Evolutionary conservation across 2,888 invertebrate genomes (phyloP).

Genomic region (Rapana venosa): DNA sequence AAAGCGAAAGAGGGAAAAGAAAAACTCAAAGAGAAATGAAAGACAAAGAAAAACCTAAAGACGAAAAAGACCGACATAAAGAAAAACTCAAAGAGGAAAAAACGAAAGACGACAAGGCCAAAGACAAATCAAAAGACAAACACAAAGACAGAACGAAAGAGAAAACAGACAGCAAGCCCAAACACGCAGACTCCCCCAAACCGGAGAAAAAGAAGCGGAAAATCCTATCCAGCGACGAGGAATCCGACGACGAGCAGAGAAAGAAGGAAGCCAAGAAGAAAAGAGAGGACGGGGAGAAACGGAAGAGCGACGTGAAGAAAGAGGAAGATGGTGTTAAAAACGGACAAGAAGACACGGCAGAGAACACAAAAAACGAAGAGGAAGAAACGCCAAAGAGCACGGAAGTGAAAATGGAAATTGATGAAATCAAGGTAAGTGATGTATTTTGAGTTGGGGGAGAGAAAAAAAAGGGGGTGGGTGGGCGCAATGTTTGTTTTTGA

Average conservation of each 20-base stretch:
- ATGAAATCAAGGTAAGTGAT: slow-evolving; percentile 24
- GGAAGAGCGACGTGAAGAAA: slow-evolving; percentile 27
- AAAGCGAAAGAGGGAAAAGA: not conserved
- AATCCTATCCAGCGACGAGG: slow-evolving; percentile 45
- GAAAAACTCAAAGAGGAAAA: slow-evolving; percentile 19
- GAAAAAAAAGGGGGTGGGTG: too few relatives aligned
- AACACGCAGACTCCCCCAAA: not conserved
- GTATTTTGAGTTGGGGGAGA: too few relatives aligned
- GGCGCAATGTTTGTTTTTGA: too few relatives aligned
- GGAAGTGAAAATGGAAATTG: not conserved
- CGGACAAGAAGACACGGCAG: slow-evolving; percentile 33
- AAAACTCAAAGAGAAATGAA: slow-evolving; percentile 19
- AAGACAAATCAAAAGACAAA: not conserved
- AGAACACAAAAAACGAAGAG: not conserved
- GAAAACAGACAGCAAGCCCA: slow-evolving; percentile 13
- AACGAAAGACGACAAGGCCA: not conserved
- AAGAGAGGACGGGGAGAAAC: slow-evolving; percentile 37
- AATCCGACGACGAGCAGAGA: slow-evolving; percentile 27
- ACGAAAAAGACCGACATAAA: slow-evolving; percentile 14
- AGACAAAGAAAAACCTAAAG: not conserved
- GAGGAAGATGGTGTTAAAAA: slow-evolving; percentile 33
- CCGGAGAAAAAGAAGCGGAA: slow-evolving; percentile 36
- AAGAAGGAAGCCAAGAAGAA: slow-evolving; percentile 37
- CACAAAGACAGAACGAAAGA: not conserved
- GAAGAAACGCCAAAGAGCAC: not conserved